Base-by-base conservation (phyloP, 2,113 vertebrate genomes). In the Rhombomys opimus region DNA sequence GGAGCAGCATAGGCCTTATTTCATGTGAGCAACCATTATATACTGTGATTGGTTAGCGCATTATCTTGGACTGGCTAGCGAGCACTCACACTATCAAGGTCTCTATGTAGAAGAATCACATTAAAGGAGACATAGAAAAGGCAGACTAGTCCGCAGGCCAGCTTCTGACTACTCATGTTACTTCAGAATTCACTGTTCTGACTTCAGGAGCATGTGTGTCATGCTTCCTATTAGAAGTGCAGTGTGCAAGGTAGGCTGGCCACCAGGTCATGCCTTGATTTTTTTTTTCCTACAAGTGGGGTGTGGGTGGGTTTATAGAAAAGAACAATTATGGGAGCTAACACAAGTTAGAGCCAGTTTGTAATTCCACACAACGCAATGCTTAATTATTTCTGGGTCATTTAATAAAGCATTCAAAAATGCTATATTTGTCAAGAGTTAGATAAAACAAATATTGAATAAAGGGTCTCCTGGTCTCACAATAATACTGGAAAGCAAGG, bases 391-490 rank as follows among this genome's bases (percentile, higher is more conserved):
- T 80, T 23, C 73, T 22, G 6, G 2, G 1, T 23, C 25, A 59
- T 59, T 96, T 50, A 65, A 35, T 75, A 90, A 92, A 95, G 25
- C 54, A 54, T 63, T 80, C n/a, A 82, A 52, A 46, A 89, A 86
- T 86, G 65, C n/a, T 88, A 35, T 77, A 50, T 86, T 67, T 80
- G 57, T 77, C 23, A 89, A 80, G 78, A 92, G 41, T 67, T 32
- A 67, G 15, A 82, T 23, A 95, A 89, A 93, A 92, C 63, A 67
- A 86, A 85, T 65, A 23, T 23, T 77, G 63, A 96, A 86, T 20
- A 46, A 92, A 65, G 30, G 35, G 18, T 61, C 32, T 91, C 52
- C 32, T 91, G 63, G 41, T 67, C 6, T 13, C 9, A 52, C 7
- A 88, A 68, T 14, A 82, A 72, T 77, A 9, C 25, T 72, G 67